Conservation (phyloP, 2,113 vertebrate species). For the Ailuropoda melanoleuca region DNA sequence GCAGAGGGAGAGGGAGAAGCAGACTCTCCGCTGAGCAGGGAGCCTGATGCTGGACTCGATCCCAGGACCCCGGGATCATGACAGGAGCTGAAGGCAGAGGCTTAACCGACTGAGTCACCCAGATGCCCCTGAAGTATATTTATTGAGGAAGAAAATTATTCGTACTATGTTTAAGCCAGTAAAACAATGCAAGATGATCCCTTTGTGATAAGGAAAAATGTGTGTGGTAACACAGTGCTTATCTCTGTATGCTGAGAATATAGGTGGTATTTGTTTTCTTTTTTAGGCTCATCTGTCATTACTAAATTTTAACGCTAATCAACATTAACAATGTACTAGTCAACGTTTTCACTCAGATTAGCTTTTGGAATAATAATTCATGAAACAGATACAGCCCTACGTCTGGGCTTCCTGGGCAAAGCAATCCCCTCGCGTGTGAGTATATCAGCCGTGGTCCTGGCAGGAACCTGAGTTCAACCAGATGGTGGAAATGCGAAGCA, state of each 20-base stretch:
- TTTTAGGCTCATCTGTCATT: not conserved
- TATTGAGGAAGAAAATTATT: not conserved
- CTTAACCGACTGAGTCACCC: not conserved
- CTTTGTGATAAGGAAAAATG: not conserved
- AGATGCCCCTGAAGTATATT: not conserved
- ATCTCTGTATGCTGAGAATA: not conserved
- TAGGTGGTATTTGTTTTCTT: not conserved
- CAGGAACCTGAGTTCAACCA: not conserved
- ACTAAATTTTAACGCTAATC: not conserved
- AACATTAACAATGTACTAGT: not conserved
- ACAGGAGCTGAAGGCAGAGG: not conserved
- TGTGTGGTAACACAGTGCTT: not conserved
- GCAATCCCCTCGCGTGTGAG: fast-evolving
- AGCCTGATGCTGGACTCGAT: not conserved
- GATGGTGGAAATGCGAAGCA: not conserved
- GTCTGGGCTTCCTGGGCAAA: not conserved
- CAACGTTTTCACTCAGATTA: not conserved
- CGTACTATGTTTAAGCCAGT: not conserved
- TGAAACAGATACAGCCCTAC: not conserved
- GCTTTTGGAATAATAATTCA: not conserved
- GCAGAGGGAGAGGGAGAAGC: not conserved
- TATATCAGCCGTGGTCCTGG: not conserved
- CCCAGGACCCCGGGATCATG: not conserved
- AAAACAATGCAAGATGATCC: not conserved
- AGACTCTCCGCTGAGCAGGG: not conserved